Base-by-base conservation (phyloP, 2,888 invertebrate genomes). In the Dynastes maya region DNA sequence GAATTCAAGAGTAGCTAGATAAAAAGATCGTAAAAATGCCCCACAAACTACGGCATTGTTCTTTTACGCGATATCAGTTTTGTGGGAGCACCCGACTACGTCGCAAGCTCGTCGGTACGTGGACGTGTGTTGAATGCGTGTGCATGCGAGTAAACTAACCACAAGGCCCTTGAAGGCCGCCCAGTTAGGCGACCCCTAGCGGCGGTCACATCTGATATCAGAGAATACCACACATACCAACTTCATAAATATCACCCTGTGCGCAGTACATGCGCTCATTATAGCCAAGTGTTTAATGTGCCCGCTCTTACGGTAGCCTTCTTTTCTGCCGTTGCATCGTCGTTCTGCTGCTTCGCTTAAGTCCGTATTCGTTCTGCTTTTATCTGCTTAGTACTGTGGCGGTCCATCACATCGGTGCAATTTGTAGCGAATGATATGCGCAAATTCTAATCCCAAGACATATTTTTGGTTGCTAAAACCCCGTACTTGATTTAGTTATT, bases 161-260 rank as follows among this genome's bases (percentile, higher is more conserved):
- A 81, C 83, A 83, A 83, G 83, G 83, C 80, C 84, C 83, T 79
- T 82, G 83, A 84, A 84, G 84, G 83, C 82, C 84, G 83, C 80
- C 83, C 83, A 81, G 84, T 84, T 82, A 82, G 79, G 81, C 83
- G 83, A 83, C 82, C 83, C 81, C 78, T 79, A 80, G 81, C 80
- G 71, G 70, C 82, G 82, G 83, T 82, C 83, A 82, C 83, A 84
- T 84, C 84, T 83, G 83, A 84, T 84, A 83, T 80, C 80, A 80
- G 83, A 83, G 81, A 82, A 84, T 84, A 82, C 84, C 83, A 81
- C 81, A 80, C 84, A 84, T 84, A 83, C 82, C 83, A 82, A 82
- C 83, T 84, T 83, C 83, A 83, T 84, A 84, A 84, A 84, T 84
- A 84, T 84, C 83, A 83, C 83, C 83, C 82, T 81, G 81, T 81